Evolutionary conservation across 2,113 vertebrate genomes (phyloP), one percentile per base, ranked within the genome.

Genomic region (Lichenostomus cassidix): DNA sequence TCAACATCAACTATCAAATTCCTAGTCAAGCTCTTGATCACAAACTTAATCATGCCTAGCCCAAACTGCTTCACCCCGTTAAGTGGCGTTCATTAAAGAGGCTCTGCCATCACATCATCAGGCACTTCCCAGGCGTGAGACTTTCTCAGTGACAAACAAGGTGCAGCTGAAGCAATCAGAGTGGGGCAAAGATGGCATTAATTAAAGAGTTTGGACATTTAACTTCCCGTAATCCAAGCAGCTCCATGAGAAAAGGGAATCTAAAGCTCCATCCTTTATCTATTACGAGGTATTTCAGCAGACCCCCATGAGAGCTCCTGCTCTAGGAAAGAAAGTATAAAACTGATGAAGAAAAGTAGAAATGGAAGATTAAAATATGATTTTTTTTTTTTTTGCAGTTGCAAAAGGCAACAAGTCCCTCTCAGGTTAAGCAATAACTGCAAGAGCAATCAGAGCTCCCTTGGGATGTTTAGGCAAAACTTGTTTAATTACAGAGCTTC

Each of bases 1-100:
- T 95, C 94, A 96, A 92, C 95, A 94, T 77, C 87, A 93, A 71
- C 89, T 82, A 73, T 28, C 74, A 96, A 93, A 93, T 89, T 92
- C 83, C 81, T 55, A 62, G 87, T 88, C 92, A 69, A 60, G 93
- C 95, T 84, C 90, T 96, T 90, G 88, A 92, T 96, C 89, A 94
- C 94, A 95, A 89, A 93, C 90, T 93, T 87, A 95, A 95, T 96
- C 96, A 96, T 69, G 92, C 83, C 92, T 79, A 93, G 87, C 63
- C 88, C 90, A 92, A 89, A 93, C 84, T 90, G 95, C 80, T 95
- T 93, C 88, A 87, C 37, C 69, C 83, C 39, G 79, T 83, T 90
- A 92, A 96, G 88, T 87, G 64, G 76, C 82, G 23, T n/a, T 96
- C 93, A 96, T 96, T 95, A 93, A 79, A 58, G 22, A 74, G 73